Conservation (phyloP, 1,140 invertebrate species). For the Leptoteleia sp. region DNA sequence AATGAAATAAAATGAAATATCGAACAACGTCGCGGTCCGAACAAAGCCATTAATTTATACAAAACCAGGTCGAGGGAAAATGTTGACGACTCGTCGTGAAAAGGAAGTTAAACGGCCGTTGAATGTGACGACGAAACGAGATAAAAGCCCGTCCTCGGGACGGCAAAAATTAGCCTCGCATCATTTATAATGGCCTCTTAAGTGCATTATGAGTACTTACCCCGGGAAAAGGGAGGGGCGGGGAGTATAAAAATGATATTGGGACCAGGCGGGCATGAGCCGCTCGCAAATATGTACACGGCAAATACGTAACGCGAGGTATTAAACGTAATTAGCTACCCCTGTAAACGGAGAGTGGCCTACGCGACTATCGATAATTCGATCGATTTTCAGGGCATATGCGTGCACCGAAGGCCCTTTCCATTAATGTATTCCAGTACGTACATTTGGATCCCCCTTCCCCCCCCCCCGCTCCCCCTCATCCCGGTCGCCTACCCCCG, state of each 20-base stretch:
- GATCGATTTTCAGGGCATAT: constrained; percentile 69
- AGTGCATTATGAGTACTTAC: constrained; percentile 38
- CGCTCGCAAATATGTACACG: constrained; percentile 73
- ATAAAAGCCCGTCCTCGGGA: constrained; percentile 10
- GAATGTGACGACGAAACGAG: background rate
- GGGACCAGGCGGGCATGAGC: background rate
- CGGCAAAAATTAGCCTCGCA: constrained; percentile 13
- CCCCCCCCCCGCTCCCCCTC: constrained; percentile 1
- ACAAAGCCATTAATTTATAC: too few relatives aligned
- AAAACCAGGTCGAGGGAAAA: too few relatives aligned
- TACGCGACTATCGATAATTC: constrained; percentile 75
- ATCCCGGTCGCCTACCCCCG: too few relatives aligned
- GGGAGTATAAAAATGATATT: constrained; percentile 24
- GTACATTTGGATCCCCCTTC: constrained; percentile 48
- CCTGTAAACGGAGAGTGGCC: constrained; percentile 71
- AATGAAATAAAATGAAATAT: too few relatives aligned
- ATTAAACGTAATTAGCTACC: constrained; percentile 80
- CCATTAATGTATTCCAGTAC: constrained; percentile 70
- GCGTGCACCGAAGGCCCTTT: constrained; percentile 67
- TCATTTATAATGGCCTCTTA: constrained; percentile 34
- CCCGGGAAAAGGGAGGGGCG: too few relatives aligned
- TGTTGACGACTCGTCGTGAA: background rate
- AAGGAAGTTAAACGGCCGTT: background rate
- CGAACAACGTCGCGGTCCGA: too few relatives aligned
- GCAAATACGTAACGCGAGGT: constrained; percentile 78